Evolutionary conservation across 2,888 invertebrate genomes (phyloP).

Genomic region (Drosophila macrothrix): DNA sequence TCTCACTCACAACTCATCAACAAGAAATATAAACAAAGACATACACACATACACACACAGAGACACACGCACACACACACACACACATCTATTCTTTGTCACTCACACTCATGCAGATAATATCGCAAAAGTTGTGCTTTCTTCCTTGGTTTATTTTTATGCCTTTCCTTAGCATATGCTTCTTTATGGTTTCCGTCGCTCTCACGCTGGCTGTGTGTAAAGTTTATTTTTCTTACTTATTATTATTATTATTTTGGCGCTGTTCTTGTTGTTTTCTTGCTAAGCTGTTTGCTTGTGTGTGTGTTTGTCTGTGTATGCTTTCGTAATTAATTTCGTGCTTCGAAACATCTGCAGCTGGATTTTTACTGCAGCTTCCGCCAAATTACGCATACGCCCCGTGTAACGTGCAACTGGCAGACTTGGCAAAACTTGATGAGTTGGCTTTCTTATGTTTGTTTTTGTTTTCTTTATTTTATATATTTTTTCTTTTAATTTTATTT

Average conservation of each 20-base stretch:
- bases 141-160: slow-evolving; percentile 68
- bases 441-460: slow-evolving; percentile 44
- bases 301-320: slow-evolving; percentile 53
- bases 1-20: slow-evolving; percentile 37
- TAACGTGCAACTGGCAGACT: slow-evolving; percentile 38
- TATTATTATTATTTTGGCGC: slow-evolving; percentile 68
- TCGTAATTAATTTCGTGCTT: slow-evolving; percentile 79
- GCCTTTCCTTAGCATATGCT: slow-evolving; percentile 74
- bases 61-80: slow-evolving; percentile 9
- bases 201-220: slow-evolving; percentile 55
- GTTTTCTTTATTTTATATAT: slow-evolving; percentile 37
- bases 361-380: slow-evolving; percentile 74
- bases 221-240: slow-evolving; percentile 80
- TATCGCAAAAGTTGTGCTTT: slow-evolving; percentile 60
- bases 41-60: slow-evolving; percentile 23
- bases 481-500: slow-evolving; percentile 5
- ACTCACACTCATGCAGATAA: slow-evolving; percentile 57
- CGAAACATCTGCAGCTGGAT: slow-evolving; percentile 80
- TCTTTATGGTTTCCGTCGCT: slow-evolving; percentile 56
- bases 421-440: slow-evolving; percentile 65
- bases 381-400: slow-evolving; percentile 76
- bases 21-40: slow-evolving; percentile 29
- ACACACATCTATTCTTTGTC: not conserved
- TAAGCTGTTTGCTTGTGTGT: slow-evolving; percentile 27
- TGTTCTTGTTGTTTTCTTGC: slow-evolving; percentile 40